Conservation (phyloP, 2,888 invertebrate species). For the Spilosoma lubricipeda region DNA sequence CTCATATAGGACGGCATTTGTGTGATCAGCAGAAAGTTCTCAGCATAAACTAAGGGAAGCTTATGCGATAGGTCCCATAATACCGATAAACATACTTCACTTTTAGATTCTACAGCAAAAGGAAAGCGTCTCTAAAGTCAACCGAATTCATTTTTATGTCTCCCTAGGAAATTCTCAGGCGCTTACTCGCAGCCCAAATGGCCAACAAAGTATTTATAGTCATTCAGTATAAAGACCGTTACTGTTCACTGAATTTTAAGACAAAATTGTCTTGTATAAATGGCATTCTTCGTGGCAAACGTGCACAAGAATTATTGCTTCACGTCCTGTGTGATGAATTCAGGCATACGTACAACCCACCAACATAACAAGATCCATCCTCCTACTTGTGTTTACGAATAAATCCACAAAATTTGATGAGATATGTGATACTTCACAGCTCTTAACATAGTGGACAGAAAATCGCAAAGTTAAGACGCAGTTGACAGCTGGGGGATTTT, state of each 20-base stretch:
- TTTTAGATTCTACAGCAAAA: not conserved
- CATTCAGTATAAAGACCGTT: constrained; percentile 63
- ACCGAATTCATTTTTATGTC: constrained; percentile 2
- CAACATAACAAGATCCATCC: constrained; percentile 53
- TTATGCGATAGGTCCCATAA: no score
- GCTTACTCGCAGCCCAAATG: constrained; percentile 45
- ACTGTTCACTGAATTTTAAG: constrained; percentile 72
- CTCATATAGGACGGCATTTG: no score
- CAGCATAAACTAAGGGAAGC: no score
- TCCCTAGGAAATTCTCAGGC: constrained; percentile 14
- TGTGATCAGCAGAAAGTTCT: no score
- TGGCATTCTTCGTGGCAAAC: constrained; percentile 74
- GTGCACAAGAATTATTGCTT: constrained; percentile 73
- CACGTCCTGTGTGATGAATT: constrained; percentile 76
- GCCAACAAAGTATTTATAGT: constrained; percentile 56
- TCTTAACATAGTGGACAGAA: constrained; percentile 41
- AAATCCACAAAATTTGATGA: constrained; percentile 28
- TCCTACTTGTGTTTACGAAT: constrained; percentile 34
- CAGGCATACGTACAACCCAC: constrained; percentile 57
- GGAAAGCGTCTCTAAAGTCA: not conserved
- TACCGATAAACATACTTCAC: no score
- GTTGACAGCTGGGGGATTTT: constrained; percentile 25
- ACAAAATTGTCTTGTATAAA: constrained; percentile 76
- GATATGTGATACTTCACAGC: constrained; percentile 32
- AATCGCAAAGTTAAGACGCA: constrained; percentile 45